Evolutionary conservation across 2,888 invertebrate species (phyloP), one percentile per base, ranked within the genome.

Genomic region (Aproaerema taeniolella): DNA sequence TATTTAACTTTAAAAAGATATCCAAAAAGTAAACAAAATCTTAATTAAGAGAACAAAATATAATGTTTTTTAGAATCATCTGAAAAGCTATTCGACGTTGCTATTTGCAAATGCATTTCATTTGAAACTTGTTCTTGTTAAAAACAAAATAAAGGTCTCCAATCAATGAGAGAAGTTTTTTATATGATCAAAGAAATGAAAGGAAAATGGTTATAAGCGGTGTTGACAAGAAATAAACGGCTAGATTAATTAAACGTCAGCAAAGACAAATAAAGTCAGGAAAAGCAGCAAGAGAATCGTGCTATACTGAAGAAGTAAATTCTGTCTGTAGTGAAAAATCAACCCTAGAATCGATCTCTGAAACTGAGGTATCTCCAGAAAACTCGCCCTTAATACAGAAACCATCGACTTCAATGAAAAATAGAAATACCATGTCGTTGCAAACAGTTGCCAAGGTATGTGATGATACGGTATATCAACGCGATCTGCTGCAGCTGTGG

Each of bases 181-280:
- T 28, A 3, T 4, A 7, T 7, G 28, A 28, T 28, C 28, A 28
- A 28, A 28, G 28, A 28, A n/a, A n/a, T 28, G n/a, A n/a, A 7
- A 28, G 28, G n/a, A 28, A 28, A n/a, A 28, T 28, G 28, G n/a
- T n/a, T 28, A 28, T 28, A 7, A n/a, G 28, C 3, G n/a, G 28
- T 28, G n/a, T 28, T 28, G 28, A 28, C n/a, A 28, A n/a, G n/a
- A n/a, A 3, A 28, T 5, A 28, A n/a, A 28, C 28, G n/a, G n/a
- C n/a, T n/a, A n/a, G n/a, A n/a, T n/a, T n/a, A n/a, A 28, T 28
- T 28, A 28, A 28, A 28, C 28, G 4, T 28, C 28, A 28, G n/a
- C 4, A 28, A 7, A 28, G n/a, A 10, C 3, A 28, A 5, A 7
- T 28, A n/a, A 28, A n/a, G 10, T 3, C 9, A 28, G 4, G 3